phyloP scores from a whole-genome alignment of 2,113 vertebrate species.

The Sylvilagus bachmani region DNA sequence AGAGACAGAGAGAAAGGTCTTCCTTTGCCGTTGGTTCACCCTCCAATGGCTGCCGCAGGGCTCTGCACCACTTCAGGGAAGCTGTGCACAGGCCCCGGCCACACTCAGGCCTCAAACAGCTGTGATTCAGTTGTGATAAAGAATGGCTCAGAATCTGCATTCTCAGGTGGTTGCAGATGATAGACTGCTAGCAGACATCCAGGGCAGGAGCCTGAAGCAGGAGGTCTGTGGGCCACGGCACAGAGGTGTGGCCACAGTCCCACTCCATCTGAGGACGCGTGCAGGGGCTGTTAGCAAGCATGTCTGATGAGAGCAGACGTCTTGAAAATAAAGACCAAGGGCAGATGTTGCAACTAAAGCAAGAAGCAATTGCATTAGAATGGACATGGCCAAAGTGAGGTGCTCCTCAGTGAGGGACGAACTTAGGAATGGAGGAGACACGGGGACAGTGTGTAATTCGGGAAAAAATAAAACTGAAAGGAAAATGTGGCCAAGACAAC shows the following conservation, averaged over 20 bases:
- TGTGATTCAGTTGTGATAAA: background rate
- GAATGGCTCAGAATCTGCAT: background rate
- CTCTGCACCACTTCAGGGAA: background rate
- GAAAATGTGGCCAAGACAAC: background rate
- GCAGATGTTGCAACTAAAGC: background rate
- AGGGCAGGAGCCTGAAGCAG: background rate
- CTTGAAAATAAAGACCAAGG: background rate
- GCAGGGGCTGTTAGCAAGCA: background rate
- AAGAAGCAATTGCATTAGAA: background rate
- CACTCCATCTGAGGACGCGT: background rate
- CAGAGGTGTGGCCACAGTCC: too few species aligned
- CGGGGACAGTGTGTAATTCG: background rate
- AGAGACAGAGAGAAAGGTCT: too few species aligned
- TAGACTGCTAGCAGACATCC: background rate
- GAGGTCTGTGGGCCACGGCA: rapidly evolving
- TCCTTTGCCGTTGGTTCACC: too few species aligned
- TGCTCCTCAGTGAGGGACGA: background rate
- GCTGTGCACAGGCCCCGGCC: background rate
- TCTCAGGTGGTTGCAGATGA: background rate
- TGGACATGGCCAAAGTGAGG: background rate
- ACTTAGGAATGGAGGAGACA: background rate
- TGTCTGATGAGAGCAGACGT: background rate
- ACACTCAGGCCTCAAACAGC: background rate
- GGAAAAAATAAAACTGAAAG: background rate
- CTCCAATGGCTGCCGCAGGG: background rate